Conservation (phyloP, 2,797 vertebrate genomes). For the Telmatherina bonti region DNA sequence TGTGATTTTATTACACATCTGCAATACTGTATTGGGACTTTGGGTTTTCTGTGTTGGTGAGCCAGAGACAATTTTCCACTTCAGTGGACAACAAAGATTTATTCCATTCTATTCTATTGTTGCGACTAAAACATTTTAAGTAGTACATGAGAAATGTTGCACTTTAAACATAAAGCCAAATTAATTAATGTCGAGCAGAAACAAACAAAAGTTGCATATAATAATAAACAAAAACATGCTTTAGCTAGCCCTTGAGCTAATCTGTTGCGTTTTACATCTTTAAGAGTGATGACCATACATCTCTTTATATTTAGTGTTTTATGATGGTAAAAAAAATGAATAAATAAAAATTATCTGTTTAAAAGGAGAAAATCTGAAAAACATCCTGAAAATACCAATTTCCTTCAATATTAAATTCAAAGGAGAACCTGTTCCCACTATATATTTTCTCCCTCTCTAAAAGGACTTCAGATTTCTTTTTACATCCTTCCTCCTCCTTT, state of each 20-base stretch:
- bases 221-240: neutral
- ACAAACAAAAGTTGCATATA: no score
- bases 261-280: neutral
- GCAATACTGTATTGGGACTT: no score
- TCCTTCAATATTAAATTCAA: constrained; percentile 30
- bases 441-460: constrained; percentile 24
- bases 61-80: no score
- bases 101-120: no score
- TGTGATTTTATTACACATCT: no score
- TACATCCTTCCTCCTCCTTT: constrained; percentile 5
- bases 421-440: constrained; percentile 18
- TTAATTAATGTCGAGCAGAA: no score
- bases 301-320: neutral
- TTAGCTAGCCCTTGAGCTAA: neutral
- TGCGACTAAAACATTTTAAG: no score
- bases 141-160: no score
- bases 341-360: neutral
- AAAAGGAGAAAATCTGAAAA: constrained; percentile 28
- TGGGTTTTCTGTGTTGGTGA: no score
- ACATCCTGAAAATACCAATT: constrained; percentile 29
- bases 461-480: constrained; percentile 51
- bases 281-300: neutral
- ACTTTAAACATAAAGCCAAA: no score
- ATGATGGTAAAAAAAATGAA: neutral
- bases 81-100: no score